Base-by-base conservation (phyloP, 2,113 vertebrate genomes). In the Dipodomys merriami region DNA sequence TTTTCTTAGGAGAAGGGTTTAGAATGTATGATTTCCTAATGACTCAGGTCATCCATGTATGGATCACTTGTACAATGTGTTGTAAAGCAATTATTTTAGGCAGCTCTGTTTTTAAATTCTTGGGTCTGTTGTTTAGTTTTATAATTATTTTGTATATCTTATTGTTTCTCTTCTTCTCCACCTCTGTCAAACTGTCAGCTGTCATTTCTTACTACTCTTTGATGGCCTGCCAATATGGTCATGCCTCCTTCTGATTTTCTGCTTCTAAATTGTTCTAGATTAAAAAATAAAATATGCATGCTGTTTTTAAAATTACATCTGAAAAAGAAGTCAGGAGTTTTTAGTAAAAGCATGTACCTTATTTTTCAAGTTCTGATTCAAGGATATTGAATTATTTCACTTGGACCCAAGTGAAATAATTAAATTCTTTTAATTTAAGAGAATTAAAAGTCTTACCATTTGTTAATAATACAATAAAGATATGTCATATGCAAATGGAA, bases 231-330 rank as follows among this genome's bases (percentile, higher is more conserved):
- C 67, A 69, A 60, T 91, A 86, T 57, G n/a, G 71, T 94, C 91
- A 89, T 94, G 64, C 18, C 57, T 30, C 27, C 57, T 92, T 83
- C 72, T 94, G 83, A 92, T 95, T 82, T 89, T 96, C 64, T 95
- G 81, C 77, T 78, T 82, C 76, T 87, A 94, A 92, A 69, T 69
- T 93, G 33, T 91, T 96, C 94, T 95, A 65, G 89, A 96, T 94
- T 94, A 95, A 81, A 87, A 96, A 95, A 49, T 87, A 94, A 91
- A 95, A 93, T 79, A 79, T 74, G 33, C 49, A 72, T 2, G 7
- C 44, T 49, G 12, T 57, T 81, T 91, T 89, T 71, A 91, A 80
- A 94, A 60, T 12, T 60, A 6, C 76, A 79, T 84, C 6, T 79
- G 91, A 90, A 86, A 94, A 67, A 27, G 20, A 49, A 62, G 11